These are phyloP conservation scores for Scytalopus superciliaris DNA, from an alignment of 2,113 vertebrate genomes.

Conservation along the genomic window DNA sequence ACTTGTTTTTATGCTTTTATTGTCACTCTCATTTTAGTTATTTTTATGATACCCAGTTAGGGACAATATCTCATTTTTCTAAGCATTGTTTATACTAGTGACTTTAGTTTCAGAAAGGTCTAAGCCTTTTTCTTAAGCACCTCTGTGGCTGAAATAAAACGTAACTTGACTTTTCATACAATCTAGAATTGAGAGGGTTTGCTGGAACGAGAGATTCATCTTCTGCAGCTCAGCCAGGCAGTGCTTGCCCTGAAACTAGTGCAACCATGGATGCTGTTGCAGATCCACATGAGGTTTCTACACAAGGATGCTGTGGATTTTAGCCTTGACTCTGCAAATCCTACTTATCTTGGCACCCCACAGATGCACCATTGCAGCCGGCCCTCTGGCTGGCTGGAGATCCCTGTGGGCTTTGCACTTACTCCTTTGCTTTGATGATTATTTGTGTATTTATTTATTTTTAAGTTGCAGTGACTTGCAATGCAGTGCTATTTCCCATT, in stretches of 20 bases:
- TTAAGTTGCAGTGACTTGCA: not conserved
- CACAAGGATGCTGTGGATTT: not conserved
- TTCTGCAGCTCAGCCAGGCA: not conserved
- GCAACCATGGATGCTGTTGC: fast-evolving
- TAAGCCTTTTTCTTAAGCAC: not conserved
- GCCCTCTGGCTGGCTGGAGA: not conserved
- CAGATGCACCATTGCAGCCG: not conserved
- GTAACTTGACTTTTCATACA: not conserved
- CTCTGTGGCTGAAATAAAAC: not conserved
- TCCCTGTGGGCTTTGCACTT: not conserved
- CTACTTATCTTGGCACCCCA: fast-evolving
- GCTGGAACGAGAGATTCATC: not conserved
- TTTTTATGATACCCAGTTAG: not conserved
- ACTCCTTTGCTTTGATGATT: not conserved
- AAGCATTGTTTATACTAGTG: not conserved
- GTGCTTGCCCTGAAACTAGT: not conserved
- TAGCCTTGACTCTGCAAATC: not conserved
- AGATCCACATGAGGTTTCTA: not conserved
- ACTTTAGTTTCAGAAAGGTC: not conserved
- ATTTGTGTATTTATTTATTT: not conserved
- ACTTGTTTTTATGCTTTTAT: not conserved
- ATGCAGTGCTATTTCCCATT: not conserved
- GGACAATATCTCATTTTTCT: not conserved
- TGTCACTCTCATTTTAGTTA: not conserved
- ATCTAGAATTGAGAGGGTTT: not conserved